Percentiles rank a stretch among this genome's conserved stretches.
Evolutionary conservation across 2,888 invertebrate species (phyloP).

Genomic region (Athrips mouffetella): DNA sequence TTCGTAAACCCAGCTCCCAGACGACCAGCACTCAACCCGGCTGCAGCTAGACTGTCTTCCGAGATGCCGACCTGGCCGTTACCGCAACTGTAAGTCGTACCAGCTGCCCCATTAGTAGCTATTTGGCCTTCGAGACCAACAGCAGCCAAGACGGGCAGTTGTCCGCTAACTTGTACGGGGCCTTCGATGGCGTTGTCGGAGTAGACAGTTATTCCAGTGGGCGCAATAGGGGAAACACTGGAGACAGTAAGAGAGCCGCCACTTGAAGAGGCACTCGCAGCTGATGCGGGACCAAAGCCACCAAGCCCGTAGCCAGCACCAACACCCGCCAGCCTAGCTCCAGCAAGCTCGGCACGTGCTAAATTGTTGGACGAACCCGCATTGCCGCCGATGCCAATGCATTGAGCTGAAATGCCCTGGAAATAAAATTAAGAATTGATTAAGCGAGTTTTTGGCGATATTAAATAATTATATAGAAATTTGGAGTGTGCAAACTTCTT

Average conservation of each 20-base stretch:
- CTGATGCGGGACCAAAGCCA: conserved; percentile 8
- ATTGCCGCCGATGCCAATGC: too few relatives aligned
- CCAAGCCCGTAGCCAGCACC: not conserved
- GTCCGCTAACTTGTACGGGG: conserved; percentile 32
- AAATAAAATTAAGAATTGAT: not conserved
- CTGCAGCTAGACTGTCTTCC: not conserved
- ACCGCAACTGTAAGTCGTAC: conserved; percentile 26
- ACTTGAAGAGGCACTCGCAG: conserved; percentile 11
- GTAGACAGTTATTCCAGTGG: conserved; percentile 37
- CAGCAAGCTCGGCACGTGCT: not conserved
- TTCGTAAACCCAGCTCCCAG: too few relatives aligned
- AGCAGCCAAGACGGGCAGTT: conserved; percentile 41
- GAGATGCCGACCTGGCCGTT: conserved; percentile 22
- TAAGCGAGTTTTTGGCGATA: too few relatives aligned
- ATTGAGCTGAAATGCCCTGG: not conserved
- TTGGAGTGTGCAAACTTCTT: too few relatives aligned
- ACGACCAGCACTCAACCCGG: not conserved
- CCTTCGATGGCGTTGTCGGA: conserved; percentile 47
- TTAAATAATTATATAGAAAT: too few relatives aligned
- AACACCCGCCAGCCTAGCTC: too few relatives aligned
- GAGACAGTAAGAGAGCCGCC: conserved; percentile 31
- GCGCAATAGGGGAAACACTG: conserved; percentile 33
- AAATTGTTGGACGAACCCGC: not conserved
- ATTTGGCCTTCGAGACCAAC: conserved; percentile 38
- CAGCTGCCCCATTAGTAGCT: conserved; percentile 33